Conservation (phyloP, 1,140 invertebrate genomes). For the Drosophila rhopaloa region DNA sequence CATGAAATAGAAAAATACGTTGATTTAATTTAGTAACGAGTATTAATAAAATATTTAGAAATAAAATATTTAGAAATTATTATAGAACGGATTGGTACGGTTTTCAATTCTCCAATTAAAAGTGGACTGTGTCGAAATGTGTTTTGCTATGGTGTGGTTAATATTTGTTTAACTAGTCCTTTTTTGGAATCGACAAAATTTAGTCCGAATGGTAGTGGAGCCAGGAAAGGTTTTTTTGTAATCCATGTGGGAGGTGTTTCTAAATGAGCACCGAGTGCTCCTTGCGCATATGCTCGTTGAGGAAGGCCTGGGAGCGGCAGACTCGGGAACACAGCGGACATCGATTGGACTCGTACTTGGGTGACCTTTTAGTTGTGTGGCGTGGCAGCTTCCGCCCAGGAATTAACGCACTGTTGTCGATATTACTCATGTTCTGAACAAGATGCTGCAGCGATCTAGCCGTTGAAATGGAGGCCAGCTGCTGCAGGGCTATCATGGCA, state of each 20-base stretch:
- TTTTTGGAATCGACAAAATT: not conserved
- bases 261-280: slow-evolving; percentile 83
- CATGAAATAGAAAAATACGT: no score
- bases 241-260: not conserved
- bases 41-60: no score
- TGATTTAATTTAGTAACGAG: no score
- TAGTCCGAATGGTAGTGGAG: not conserved
- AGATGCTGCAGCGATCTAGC: slow-evolving; percentile 71
- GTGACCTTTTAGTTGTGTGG: slow-evolving; percentile 59
- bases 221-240: not conserved
- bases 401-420: slow-evolving; percentile 62
- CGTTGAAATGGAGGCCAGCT: slow-evolving; percentile 80
- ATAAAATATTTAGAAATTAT: no score
- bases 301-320: slow-evolving; percentile 79
- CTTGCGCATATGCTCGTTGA: slow-evolving; percentile 84
- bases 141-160: no score
- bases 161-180: no score
- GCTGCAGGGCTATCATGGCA: slow-evolving; percentile 76
- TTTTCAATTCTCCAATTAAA: no score
- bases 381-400: slow-evolving; percentile 61
- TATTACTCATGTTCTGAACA: slow-evolving; percentile 61
- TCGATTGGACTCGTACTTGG: slow-evolving; percentile 77
- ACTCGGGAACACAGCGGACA: slow-evolving; percentile 77
- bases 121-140: no score
- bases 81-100: no score